Evolutionary conservation across 1,140 invertebrate genomes (phyloP).

Genomic region (Ceratosolen fusciceps): DNA sequence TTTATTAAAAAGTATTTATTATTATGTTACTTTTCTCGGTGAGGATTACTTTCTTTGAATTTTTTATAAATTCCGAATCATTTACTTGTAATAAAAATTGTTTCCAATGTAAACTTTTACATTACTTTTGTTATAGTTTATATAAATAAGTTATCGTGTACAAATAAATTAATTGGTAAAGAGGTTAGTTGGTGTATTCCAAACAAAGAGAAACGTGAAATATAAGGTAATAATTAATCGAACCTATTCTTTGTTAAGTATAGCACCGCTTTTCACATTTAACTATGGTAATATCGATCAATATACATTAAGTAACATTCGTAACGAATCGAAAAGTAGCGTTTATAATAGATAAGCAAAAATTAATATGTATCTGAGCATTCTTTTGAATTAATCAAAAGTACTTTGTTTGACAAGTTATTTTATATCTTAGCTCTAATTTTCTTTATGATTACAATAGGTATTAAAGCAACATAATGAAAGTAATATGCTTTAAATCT

Average conservation of each 20-base stretch:
- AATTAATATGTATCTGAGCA: no score
- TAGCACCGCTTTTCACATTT: slow-evolving; percentile 5
- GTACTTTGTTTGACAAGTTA: no score
- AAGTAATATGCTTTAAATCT: no score
- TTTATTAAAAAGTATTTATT: no score
- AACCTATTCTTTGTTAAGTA: background rate
- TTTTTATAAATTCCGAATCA: slow-evolving; percentile 45
- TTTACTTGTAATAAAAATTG: slow-evolving; percentile 28
- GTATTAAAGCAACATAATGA: no score
- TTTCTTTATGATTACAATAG: no score
- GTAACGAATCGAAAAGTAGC: no score
- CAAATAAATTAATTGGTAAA: slow-evolving; percentile 33
- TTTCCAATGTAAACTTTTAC: background rate
- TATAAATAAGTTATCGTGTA: slow-evolving; percentile 18
- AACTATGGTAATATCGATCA: background rate
- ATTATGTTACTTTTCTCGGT: no score
- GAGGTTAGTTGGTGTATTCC: slow-evolving; percentile 26
- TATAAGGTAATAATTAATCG: slow-evolving; percentile 17
- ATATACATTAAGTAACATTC: no score
- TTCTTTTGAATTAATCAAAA: no score
- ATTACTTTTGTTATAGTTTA: slow-evolving; percentile 17
- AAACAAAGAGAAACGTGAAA: slow-evolving; percentile 23
- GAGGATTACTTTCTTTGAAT: slow-evolving; percentile 27
- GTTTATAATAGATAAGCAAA: no score
- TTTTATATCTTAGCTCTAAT: no score